Conservation (phyloP, 2,113 vertebrate genomes). For the Trogon surrucura region DNA sequence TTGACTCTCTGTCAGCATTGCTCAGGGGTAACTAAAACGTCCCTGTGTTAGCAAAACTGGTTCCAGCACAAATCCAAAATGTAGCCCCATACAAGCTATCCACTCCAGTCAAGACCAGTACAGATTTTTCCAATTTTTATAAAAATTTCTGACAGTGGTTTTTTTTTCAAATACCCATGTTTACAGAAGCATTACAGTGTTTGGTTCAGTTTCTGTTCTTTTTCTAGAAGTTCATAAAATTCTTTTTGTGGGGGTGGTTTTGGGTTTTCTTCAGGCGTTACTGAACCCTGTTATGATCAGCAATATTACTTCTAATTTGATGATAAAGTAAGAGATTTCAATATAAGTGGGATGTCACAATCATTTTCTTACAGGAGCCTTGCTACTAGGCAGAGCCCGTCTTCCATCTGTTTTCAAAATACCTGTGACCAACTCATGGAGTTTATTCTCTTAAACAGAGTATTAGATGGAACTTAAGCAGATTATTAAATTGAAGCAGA, state of each 20-base stretch:
- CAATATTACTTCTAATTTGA: background rate
- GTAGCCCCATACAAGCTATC: background rate
- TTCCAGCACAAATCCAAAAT: background rate
- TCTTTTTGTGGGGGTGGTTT: background rate
- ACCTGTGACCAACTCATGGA: background rate
- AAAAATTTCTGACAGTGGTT: background rate
- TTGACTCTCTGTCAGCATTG: background rate
- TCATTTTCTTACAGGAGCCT: background rate
- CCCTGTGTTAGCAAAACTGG: background rate
- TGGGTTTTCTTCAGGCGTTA: background rate
- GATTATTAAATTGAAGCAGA: background rate
- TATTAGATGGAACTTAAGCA: background rate
- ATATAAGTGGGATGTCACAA: background rate
- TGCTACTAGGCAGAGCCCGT: background rate
- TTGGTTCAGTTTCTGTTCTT: background rate
- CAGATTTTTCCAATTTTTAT: background rate
- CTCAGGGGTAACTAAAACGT: background rate
- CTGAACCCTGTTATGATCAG: background rate
- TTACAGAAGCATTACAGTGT: background rate
- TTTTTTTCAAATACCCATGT: background rate
- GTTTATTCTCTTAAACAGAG: background rate
- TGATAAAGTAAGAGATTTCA: background rate
- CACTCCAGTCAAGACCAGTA: background rate
- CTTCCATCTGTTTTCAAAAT: background rate
- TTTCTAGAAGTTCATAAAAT: background rate